A percentile compares a stretch with the other conserved stretches of the same genome.
These are phyloP conservation scores for Steinernema hermaphroditum DNA, from an alignment of 2,888 invertebrate species.

Conservation along the genomic window DNA sequence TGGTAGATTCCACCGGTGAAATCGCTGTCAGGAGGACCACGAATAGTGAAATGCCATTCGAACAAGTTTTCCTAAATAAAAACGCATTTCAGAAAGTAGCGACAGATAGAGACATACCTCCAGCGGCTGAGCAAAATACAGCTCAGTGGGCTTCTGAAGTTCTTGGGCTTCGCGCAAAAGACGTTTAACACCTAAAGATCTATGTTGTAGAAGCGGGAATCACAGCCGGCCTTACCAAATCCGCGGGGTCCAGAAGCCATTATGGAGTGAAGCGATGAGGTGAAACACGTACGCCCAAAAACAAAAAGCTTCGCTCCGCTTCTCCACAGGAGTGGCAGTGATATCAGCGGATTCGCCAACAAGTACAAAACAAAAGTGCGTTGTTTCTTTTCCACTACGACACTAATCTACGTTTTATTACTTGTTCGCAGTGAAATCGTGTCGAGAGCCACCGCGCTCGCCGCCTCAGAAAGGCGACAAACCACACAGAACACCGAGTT, in stretches of 20 bases:
- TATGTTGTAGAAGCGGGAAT: neutral
- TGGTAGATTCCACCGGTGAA: conserved; percentile 88
- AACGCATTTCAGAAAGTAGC: neutral
- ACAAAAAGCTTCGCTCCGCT: too few relatives aligned
- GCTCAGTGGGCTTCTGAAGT: conserved; percentile 82
- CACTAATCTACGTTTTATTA: too few relatives aligned
- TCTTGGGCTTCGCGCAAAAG: conserved; percentile 88
- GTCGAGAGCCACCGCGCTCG: too few relatives aligned
- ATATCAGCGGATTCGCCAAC: too few relatives aligned
- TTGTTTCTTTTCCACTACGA: too few relatives aligned
- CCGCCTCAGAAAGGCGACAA: too few relatives aligned
- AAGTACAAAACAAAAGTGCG: too few relatives aligned
- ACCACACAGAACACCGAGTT: too few relatives aligned
- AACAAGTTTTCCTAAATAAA: conserved; percentile 80
- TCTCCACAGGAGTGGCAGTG: too few relatives aligned
- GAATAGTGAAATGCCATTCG: conserved; percentile 95
- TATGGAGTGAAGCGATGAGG: neutral
- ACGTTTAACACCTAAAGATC: conserved; percentile 79
- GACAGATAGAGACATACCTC: conserved; percentile 70
- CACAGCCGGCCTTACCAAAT: neutral
- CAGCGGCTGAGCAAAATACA: conserved; percentile 84
- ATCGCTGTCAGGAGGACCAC: conserved; percentile 84
- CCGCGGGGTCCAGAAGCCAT: conserved; percentile 8
- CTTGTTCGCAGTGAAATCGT: too few relatives aligned
- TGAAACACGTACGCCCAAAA: neutral